Base-by-base conservation (phyloP, 2,113 vertebrate genomes). In the Nipponia nippon region DNA sequence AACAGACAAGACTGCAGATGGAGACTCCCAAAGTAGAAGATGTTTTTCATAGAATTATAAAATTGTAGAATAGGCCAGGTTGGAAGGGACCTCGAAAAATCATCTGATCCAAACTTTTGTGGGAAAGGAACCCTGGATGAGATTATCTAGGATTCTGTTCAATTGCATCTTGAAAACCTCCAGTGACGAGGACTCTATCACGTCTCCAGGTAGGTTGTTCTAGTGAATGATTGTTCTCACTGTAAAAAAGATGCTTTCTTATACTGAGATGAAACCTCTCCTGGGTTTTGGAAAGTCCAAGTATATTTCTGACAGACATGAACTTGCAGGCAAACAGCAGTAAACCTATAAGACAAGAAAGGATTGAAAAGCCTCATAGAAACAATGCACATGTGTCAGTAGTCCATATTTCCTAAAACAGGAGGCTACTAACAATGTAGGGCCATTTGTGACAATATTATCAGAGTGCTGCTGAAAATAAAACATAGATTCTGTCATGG, bases 201-300 rank as follows among this genome's bases (percentile, higher is more conserved):
- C 1, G 0, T n/a, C 20, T 11, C 25, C 1, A 2, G 42, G 47
- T 27, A 55, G 25, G 19, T 16, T 42, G 16, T 36, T 71, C 47
- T 25, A 40, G 27, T 47, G 40, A 40, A n/a, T 52, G 23, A 27
- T 36, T 50, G 17, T 42, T 89, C 36, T 76, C 50, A 30, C 7
- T n/a, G 62, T 13, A 53, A 55, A 40, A 83, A 40, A 10, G 17
- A 17, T 9, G 8, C 2, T 38, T 62, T 42, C 40, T 56, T 71
- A 63, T 32, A 36, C 9, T 0, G 0, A 49, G 30, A 49, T 62
- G 56, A 63, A 90, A 63, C 16, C 11, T 50, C 30, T 44, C 8
- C 21, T 7, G 14, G 17, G 8, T 56, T 85, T 76, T 61, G 23
- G 40, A 70, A 91, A 80, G 61, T 9, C 55, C 72, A 58, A 52